A percentile compares a stretch with the other conserved stretches of the same genome.
phyloP scores from a whole-genome alignment of 2,113 vertebrate genomes.

The Nycticebus coucang region DNA sequence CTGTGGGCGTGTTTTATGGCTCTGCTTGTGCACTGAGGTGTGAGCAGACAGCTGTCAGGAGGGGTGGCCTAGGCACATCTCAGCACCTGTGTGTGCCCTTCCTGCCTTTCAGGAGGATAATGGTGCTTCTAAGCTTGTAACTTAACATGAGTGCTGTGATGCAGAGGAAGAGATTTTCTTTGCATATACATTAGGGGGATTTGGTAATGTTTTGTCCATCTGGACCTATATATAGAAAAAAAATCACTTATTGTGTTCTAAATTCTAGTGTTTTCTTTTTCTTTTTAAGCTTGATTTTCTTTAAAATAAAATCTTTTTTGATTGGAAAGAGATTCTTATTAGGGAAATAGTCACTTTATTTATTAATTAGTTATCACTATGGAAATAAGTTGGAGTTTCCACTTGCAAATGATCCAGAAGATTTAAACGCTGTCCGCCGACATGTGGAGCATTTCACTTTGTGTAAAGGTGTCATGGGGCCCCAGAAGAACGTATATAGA shows the following conservation, averaged over 20 bases:
- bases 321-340: background rate
- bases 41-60: background rate
- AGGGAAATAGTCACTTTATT: background rate
- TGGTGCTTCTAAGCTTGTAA: background rate
- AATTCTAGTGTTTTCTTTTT: background rate
- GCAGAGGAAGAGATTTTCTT: background rate
- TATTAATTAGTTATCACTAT: slow-evolving; percentile 9
- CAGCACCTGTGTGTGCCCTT: background rate
- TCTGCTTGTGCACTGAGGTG: background rate
- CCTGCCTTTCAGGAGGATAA: background rate
- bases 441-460: slow-evolving; percentile 6
- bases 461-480: background rate
- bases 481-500: background rate
- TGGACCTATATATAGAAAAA: background rate
- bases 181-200: background rate
- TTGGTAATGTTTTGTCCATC: slow-evolving; percentile 11
- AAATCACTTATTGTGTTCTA: background rate
- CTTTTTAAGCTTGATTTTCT: slow-evolving; percentile 1
- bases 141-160: background rate
- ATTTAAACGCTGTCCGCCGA: background rate
- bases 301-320: slow-evolving; percentile 29
- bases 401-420: slow-evolving; percentile 32
- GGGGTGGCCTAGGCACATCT: background rate
- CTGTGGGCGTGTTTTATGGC: slow-evolving; percentile 16
- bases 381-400: slow-evolving; percentile 35